Evolutionary conservation across 2,888 invertebrate species (phyloP).

Genomic region (Keiferia lycopersicella): DNA sequence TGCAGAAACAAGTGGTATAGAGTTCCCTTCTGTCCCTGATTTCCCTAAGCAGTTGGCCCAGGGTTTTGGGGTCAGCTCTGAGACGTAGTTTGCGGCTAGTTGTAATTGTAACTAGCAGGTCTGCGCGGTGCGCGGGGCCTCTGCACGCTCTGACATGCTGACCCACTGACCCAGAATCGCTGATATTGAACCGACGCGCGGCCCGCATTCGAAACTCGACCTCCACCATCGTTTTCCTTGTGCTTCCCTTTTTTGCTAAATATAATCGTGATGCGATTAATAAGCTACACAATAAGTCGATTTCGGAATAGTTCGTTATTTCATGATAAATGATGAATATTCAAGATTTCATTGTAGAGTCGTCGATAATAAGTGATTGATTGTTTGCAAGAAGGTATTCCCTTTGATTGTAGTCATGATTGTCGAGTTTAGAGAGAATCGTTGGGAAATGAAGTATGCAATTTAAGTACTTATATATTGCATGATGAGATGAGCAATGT

Average conservation of each 20-base stretch:
- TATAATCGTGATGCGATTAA: conserved; percentile 20
- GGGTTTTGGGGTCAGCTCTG: not conserved
- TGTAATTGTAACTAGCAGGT: conserved; percentile 47
- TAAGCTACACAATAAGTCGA: conserved; percentile 4
- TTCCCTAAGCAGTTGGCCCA: not conserved
- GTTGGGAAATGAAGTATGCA: conserved; percentile 13
- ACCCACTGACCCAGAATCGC: conserved; percentile 79
- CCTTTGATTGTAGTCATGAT: not conserved
- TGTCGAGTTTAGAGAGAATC: not conserved
- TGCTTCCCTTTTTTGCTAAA: conserved; percentile 43
- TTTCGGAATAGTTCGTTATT: not conserved
- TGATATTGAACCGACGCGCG: conserved; percentile 78
- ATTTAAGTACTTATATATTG: conserved; percentile 8
- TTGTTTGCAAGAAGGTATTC: not conserved
- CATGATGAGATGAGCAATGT: conserved; percentile 35
- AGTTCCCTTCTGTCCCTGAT: not conserved
- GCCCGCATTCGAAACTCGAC: conserved; percentile 73
- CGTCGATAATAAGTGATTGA: not conserved
- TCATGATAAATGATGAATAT: not conserved
- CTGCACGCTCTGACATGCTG: conserved; percentile 61
- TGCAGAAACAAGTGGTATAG: not conserved
- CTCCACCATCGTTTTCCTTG: conserved; percentile 70
- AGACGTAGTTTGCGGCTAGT: conserved; percentile 5
- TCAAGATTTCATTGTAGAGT: not conserved
- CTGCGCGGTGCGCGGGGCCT: conserved; percentile 51